Percentiles rank a stretch among this genome's conserved stretches.
These are phyloP conservation scores for Aphelocoma californica DNA, from an alignment of 2,797 vertebrate species.

Conservation along the genomic window DNA sequence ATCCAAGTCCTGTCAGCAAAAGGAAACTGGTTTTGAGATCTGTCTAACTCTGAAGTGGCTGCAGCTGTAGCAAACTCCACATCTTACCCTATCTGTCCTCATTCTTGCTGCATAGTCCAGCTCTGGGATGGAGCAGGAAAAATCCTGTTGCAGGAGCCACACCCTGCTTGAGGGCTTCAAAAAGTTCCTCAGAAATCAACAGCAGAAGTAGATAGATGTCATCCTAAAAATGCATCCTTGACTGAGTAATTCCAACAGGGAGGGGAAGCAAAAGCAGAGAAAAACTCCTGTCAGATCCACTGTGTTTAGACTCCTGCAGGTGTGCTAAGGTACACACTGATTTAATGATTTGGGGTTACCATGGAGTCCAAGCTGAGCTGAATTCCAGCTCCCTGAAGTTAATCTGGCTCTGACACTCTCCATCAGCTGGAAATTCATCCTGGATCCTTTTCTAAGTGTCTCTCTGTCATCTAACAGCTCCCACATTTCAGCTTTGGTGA, in stretches of 20 bases:
- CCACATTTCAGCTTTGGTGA: background rate
- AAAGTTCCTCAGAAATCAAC: background rate
- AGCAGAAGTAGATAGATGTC: background rate
- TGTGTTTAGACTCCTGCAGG: accelerated
- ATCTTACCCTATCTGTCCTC: background rate
- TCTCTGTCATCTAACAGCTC: background rate
- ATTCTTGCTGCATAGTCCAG: background rate
- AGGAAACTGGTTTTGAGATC: background rate
- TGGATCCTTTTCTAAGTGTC: background rate
- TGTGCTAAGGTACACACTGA: background rate
- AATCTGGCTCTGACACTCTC: background rate
- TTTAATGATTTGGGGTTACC: background rate
- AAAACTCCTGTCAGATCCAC: background rate
- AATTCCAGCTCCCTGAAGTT: background rate
- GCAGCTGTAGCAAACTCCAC: background rate
- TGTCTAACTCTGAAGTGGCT: background rate
- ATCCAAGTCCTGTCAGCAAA: background rate
- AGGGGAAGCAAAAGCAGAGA: background rate
- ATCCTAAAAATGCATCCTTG: background rate
- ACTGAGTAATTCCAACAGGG: background rate
- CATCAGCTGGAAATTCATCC: background rate
- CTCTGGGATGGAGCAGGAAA: background rate
- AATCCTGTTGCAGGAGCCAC: background rate
- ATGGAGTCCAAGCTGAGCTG: background rate
- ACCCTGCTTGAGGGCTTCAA: background rate